Percentiles rank a stretch among this genome's conserved stretches.
phyloP scores from a whole-genome alignment of 2,797 vertebrate genomes.

The Schizothorax lantsangensis region DNA sequence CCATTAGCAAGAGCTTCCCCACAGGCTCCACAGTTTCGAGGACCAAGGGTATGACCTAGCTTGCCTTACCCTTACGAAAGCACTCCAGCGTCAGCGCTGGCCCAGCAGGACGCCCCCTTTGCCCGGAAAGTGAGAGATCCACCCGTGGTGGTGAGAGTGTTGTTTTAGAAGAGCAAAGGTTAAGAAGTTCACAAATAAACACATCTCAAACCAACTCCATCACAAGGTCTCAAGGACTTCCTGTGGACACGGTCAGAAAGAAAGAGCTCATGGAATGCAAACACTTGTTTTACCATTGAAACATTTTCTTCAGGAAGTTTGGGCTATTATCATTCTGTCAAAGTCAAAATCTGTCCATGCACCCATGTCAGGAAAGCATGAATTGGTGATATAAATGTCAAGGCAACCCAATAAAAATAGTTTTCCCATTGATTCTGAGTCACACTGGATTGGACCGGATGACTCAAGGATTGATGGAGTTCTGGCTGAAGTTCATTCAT shows the following conservation, averaged over 20 bases:
- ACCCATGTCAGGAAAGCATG: constrained; percentile 13
- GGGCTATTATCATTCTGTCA: constrained; percentile 21
- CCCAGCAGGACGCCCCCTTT: constrained; percentile 34
- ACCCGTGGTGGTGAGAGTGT: constrained; percentile 29
- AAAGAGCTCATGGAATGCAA: neutral
- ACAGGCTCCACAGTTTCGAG: constrained; percentile 70
- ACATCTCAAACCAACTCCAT: constrained; percentile 66
- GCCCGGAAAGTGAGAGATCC: constrained; percentile 48
- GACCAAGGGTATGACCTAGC: constrained; percentile 71
- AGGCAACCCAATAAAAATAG: constrained; percentile 18
- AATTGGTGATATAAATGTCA: constrained; percentile 39
- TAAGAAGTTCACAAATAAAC: constrained; percentile 72
- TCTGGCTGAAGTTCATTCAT: constrained; percentile 56
- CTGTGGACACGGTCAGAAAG: constrained; percentile 13
- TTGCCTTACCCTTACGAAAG: constrained; percentile 73
- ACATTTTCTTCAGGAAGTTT: neutral
- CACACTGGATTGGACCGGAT: constrained; percentile 10
- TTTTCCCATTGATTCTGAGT: constrained; percentile 38
- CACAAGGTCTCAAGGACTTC: constrained; percentile 12
- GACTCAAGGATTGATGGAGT: constrained; percentile 51
- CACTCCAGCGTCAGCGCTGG: constrained; percentile 49
- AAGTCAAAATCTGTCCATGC: neutral
- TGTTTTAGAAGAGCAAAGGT: constrained; percentile 46
- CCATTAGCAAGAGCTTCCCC: constrained; percentile 78
- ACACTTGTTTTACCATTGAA: neutral